phyloP scores from a whole-genome alignment of 1,140 invertebrate species.

The Acromyrmex charruanus region DNA sequence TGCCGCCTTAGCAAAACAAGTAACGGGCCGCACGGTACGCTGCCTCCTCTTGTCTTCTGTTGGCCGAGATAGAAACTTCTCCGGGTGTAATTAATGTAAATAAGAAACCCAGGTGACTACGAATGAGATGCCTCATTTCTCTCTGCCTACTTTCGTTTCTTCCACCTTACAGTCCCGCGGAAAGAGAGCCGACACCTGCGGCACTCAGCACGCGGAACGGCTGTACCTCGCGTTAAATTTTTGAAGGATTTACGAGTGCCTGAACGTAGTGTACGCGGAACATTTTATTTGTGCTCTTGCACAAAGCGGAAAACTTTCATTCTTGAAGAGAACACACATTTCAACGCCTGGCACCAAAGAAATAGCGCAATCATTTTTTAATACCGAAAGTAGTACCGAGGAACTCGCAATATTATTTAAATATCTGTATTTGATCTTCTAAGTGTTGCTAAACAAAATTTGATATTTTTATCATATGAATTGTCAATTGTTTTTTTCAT shows the following conservation, averaged over 20 bases:
- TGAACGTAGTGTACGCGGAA: conserved; percentile 26
- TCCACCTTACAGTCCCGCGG: background rate
- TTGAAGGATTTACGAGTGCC: conserved; percentile 58
- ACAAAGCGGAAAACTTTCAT: conserved; percentile 32
- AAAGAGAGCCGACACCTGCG: conserved; percentile 26
- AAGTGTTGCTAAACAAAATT: background rate
- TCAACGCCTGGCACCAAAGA: background rate
- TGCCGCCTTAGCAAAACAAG: conserved; percentile 29
- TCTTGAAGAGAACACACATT: background rate
- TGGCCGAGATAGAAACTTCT: conserved; percentile 50
- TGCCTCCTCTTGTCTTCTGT: background rate
- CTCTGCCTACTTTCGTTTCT: conserved; percentile 26
- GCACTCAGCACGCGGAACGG: conserved; percentile 28
- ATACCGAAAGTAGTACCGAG: background rate
- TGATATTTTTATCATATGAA: background rate
- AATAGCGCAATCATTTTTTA: conserved; percentile 7
- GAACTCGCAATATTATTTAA: background rate
- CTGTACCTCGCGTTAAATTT: conserved; percentile 44
- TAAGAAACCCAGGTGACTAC: conserved; percentile 58
- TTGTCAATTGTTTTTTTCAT: background rate
- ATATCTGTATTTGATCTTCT: background rate
- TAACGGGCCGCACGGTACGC: background rate
- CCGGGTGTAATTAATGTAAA: conserved; percentile 71
- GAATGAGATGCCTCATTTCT: conserved; percentile 15
- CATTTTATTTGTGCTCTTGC: conserved; percentile 30